These are phyloP conservation scores for Trichogramma dendrolimi DNA, from an alignment of 2,888 invertebrate genomes.

Conservation along the genomic window DNA sequence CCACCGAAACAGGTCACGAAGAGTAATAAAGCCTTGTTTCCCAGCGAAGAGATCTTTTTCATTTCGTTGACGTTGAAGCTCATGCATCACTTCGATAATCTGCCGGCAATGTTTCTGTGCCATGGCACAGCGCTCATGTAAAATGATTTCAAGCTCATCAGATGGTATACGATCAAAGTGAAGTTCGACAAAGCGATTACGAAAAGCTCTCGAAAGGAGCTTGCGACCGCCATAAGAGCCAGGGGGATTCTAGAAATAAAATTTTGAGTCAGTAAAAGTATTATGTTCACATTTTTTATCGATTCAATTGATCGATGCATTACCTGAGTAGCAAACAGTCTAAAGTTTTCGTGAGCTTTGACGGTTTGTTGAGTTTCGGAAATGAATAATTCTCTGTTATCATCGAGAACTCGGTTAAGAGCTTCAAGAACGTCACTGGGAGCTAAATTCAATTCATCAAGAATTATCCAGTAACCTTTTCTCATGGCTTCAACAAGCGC, in stretches of 20 bases:
- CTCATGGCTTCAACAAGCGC: constrained; percentile 95
- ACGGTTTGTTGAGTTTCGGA: constrained; percentile 92
- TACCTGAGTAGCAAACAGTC: constrained; percentile 92
- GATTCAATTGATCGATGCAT: too few species aligned
- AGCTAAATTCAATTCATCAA: constrained; percentile 97
- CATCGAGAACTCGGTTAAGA: constrained; percentile 92
- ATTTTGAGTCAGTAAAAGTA: too few species aligned
- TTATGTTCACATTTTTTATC: too few species aligned
- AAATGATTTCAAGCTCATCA: constrained; percentile 79
- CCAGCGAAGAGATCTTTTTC: constrained; percentile 87
- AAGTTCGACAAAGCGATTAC: constrained; percentile 95
- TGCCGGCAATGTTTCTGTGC: constrained; percentile 84
- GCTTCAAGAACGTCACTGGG: constrained; percentile 98
- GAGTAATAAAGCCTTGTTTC: constrained; percentile 88
- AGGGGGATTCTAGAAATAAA: constrained; percentile 73
- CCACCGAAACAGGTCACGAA: constrained; percentile 95
- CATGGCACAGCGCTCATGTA: constrained; percentile 83
- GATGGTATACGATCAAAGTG: constrained; percentile 95
- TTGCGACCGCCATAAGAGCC: constrained; percentile 93
- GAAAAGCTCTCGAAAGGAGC: constrained; percentile 88
- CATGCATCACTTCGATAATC: constrained; percentile 86
- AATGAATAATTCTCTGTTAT: constrained; percentile 96
- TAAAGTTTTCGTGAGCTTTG: constrained; percentile 89
- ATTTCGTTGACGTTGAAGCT: constrained; percentile 69
- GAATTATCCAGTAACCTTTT: constrained; percentile 95